Evolutionary conservation across 1,140 invertebrate species (phyloP).

Genomic region (Eumeta japonica): DNA sequence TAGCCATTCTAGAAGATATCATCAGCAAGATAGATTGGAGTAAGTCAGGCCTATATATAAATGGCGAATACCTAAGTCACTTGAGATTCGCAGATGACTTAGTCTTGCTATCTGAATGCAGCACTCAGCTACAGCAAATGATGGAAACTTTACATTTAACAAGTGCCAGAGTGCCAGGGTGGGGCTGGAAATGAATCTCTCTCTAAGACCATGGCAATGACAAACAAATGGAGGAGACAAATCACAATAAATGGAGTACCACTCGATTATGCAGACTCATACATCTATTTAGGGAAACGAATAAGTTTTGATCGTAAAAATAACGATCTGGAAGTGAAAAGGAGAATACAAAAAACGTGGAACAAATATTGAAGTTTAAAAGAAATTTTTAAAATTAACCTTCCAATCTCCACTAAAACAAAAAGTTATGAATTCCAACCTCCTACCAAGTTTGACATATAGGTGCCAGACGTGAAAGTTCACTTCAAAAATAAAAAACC

Average conservation of each 20-base stretch:
- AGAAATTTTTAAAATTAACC: conserved; percentile 13
- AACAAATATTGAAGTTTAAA: conserved; percentile 14
- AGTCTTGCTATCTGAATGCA: conserved; percentile 8
- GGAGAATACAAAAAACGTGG: conserved; percentile 9
- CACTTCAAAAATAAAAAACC: too few species aligned
- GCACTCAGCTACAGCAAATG: conserved; percentile 10
- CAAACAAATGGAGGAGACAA: conserved; percentile 7
- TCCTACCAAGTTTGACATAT: too few species aligned
- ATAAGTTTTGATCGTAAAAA: conserved; percentile 10
- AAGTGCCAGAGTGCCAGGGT: conserved; percentile 6
- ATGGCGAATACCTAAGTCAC: conserved; percentile 9
- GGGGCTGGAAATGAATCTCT: conserved; percentile 11
- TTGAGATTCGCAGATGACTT: conserved; percentile 14
- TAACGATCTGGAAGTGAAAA: conserved; percentile 10
- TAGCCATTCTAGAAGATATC: conserved; percentile 9
- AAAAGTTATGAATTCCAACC: too few species aligned
- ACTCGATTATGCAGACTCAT: conserved; percentile 11
- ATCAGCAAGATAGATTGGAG: conserved; percentile 9
- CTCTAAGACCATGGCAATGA: conserved; percentile 12
- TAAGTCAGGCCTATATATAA: conserved; percentile 6
- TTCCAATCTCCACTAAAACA: too few species aligned
- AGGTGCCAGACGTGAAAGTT: too few species aligned
- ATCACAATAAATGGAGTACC: conserved; percentile 5
- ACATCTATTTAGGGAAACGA: conserved; percentile 16
- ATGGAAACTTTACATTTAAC: conserved; percentile 7